A percentile compares a stretch with the other conserved stretches of the same genome.
These are phyloP conservation scores for Piprites chloris DNA, from an alignment of 2,113 vertebrate genomes.

Conservation along the genomic window DNA sequence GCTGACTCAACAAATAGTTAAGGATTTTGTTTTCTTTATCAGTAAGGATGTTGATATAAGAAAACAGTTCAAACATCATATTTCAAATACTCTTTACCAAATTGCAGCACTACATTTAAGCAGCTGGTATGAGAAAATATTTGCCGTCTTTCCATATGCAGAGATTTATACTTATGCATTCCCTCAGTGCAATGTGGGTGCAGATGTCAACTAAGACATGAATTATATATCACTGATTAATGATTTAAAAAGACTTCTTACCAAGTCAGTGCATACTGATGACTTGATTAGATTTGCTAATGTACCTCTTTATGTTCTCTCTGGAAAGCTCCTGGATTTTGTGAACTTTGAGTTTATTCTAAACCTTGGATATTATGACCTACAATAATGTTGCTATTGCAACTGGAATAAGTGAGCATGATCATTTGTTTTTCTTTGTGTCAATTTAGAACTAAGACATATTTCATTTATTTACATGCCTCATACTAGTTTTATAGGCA, in stretches of 20 bases:
- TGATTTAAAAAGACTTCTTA: neutral
- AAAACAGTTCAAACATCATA: neutral
- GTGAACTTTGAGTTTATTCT: neutral
- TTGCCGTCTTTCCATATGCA: neutral
- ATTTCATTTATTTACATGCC: neutral
- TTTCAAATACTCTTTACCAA: neutral
- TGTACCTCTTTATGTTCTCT: neutral
- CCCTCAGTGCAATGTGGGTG: neutral
- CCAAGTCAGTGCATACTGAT: slow-evolving; percentile 4
- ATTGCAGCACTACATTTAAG: neutral
- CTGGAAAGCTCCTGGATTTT: neutral
- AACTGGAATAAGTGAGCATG: neutral
- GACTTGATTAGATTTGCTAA: slow-evolving; percentile 44
- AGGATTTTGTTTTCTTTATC: neutral
- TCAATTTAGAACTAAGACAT: neutral
- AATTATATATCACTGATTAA: slow-evolving; percentile 45
- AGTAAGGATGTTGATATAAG: neutral
- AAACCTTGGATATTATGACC: neutral
- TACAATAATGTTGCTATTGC: neutral
- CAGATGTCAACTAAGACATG: slow-evolving; percentile 1
- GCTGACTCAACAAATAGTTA: neutral
- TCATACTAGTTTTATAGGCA: neutral
- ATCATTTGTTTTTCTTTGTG: neutral
- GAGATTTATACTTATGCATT: neutral
- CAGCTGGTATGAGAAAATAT: neutral